Conservation (phyloP, 2,797 vertebrate genomes). For the Carduelis carduelis region DNA sequence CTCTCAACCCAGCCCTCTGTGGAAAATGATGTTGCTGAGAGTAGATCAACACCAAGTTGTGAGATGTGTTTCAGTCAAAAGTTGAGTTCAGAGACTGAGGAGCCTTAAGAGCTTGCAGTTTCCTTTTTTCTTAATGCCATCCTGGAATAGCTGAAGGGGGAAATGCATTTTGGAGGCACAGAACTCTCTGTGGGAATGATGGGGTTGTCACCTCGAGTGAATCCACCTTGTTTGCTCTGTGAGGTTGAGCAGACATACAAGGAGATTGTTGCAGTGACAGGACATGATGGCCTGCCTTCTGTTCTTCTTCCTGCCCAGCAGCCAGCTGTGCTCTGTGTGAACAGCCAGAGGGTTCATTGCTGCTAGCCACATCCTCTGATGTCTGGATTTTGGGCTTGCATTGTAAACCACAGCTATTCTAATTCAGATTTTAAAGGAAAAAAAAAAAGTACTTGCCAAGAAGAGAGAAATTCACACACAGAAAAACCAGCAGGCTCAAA, state of each 20-base stretch:
- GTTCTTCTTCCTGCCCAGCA: background rate
- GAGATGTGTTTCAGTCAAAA: background rate
- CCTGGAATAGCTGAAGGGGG: background rate
- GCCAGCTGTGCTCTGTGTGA: background rate
- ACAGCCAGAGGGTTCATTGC: background rate
- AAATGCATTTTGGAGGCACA: background rate
- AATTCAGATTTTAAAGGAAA: background rate
- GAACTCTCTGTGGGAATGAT: background rate
- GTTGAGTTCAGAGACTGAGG: background rate
- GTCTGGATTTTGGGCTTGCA: background rate
- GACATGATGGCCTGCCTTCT: background rate
- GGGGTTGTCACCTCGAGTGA: background rate
- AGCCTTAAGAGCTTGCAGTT: background rate
- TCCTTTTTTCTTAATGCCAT: background rate
- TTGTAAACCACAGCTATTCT: constrained; percentile 51
- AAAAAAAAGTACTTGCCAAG: background rate
- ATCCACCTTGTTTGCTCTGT: background rate
- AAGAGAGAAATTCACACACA: background rate
- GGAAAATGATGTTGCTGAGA: background rate
- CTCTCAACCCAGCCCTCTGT: background rate
- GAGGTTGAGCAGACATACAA: background rate
- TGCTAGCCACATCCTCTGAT: constrained; percentile 45
- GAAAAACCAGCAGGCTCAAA: background rate
- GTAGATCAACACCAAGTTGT: background rate
- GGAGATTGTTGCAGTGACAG: background rate